Percentiles rank a stretch among this genome's conserved stretches.
Conservation (phyloP, 2,113 vertebrate species). For the Edolisoma coerulescens region DNA sequence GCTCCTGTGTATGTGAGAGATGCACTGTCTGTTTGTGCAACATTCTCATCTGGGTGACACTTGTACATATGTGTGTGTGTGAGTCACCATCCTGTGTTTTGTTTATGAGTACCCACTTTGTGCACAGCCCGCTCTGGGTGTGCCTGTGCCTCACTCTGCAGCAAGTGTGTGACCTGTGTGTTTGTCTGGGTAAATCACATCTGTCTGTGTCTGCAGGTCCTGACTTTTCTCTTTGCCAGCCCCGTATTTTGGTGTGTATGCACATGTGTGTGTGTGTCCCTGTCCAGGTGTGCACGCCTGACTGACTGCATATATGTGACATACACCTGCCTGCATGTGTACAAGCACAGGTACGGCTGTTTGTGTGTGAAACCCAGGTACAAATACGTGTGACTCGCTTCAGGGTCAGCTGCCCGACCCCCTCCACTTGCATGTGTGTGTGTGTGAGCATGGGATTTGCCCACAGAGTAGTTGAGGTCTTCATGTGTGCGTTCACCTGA, state of each 20-base stretch:
- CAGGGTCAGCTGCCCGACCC: background rate
- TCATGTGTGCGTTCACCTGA: background rate
- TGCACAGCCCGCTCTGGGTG: background rate
- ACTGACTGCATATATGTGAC: background rate
- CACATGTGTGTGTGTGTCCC: background rate
- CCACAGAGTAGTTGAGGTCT: background rate
- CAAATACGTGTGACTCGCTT: background rate
- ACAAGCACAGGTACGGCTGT: background rate
- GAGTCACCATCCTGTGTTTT: background rate
- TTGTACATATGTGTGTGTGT: accelerated
- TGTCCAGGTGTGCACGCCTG: background rate
- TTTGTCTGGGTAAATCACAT: background rate
- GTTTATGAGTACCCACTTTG: background rate
- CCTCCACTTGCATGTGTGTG: background rate
- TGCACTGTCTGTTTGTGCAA: background rate
- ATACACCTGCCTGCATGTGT: background rate
- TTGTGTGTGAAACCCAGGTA: background rate
- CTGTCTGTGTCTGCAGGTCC: background rate
- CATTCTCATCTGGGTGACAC: background rate
- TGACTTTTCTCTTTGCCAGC: background rate
- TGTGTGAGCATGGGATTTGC: background rate
- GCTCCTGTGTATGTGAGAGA: background rate
- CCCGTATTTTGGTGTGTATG: background rate
- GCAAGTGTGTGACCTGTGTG: accelerated
- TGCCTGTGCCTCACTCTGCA: background rate